Evolutionary conservation across 2,888 invertebrate genomes (phyloP), one percentile per base, ranked within the genome.

Genomic region (Eupithecia tripunctaria): DNA sequence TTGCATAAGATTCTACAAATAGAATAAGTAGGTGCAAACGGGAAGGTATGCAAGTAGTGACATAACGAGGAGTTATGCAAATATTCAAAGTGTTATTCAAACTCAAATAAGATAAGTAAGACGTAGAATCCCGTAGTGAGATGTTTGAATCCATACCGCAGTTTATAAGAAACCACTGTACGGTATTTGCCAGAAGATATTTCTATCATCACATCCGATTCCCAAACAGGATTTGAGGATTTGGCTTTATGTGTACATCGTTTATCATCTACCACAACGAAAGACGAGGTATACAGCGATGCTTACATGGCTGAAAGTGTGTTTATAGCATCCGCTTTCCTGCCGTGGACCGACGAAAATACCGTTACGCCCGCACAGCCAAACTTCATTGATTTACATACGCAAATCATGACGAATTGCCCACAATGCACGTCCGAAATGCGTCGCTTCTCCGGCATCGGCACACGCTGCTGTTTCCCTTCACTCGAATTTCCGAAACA

Each of bases 241-340:
- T 69, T 59, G 27, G 43, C 64, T 25, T 60, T 64, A 15, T 47
- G 72, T 67, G 64, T 67, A 69, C 38, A 64, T 70, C 78, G 78
- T 82, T 84, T 80, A 84, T 81, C 81, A 76, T 85, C 80, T 79
- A 83, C 82, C 79, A 80, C 78, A 83, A 81, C 82, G 84, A 83
- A 84, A 82, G 84, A 83, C 82, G 82, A 84, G 83, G 84, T 83
- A 85, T 77, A 77, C 79, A 80, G 80, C 83, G 82, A 85, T 88
- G 85, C 88, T 88, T 88, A 84, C 82, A 82, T 82, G 78, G 79
- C 91, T 90, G 90, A 91, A 93, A 92, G 89, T 92, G 89, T 93
- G 93, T 94, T 94, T 94, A 94, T 94, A 88, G 92, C 93, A 89
- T 93, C 92, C 93, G 92, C 90, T 88, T 94, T 94, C 94, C 93